A percentile compares a stretch with the other conserved stretches of the same genome.
Evolutionary conservation across 2,113 vertebrate genomes (phyloP).

Genomic region (Hippocampus comes): DNA sequence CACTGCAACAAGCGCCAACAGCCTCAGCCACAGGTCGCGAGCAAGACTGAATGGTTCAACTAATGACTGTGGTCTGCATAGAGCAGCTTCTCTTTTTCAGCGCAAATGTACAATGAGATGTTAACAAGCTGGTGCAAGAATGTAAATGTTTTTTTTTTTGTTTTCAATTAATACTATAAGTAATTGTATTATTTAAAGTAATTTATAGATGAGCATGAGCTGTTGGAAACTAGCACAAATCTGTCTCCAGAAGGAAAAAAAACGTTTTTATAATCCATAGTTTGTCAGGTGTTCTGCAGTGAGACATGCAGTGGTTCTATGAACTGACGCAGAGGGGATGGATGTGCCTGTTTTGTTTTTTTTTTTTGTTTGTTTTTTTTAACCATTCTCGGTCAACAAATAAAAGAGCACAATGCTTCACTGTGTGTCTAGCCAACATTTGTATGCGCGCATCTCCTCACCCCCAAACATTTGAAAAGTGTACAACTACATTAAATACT

Average conservation of each 20-base stretch:
- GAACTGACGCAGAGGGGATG: constrained; percentile 6
- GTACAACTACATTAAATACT: constrained; percentile 51
- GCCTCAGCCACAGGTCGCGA: neutral
- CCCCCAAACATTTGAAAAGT: constrained; percentile 51
- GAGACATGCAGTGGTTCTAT: neutral
- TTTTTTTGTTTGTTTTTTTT: neutral
- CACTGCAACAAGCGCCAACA: neutral
- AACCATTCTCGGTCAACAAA: constrained; percentile 24
- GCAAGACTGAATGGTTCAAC: neutral
- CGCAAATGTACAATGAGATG: constrained; percentile 60
- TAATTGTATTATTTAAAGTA: constrained; percentile 76
- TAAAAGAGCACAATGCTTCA: constrained; percentile 44
- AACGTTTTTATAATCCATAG: neutral
- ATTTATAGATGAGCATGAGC: constrained; percentile 74
- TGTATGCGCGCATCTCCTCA: neutral
- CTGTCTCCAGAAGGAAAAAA: constrained; percentile 2
- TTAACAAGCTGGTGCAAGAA: constrained; percentile 30
- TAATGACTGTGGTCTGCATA: constrained; percentile 7
- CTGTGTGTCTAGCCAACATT: constrained; percentile 40
- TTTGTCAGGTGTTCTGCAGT: neutral
- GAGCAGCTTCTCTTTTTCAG: constrained; percentile 18
- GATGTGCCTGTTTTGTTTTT: constrained; percentile 47
- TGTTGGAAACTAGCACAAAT: constrained; percentile 62
- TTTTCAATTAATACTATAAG: constrained; percentile 62
- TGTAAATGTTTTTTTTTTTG: constrained; percentile 60